Conservation (phyloP, 2,888 invertebrate genomes). For the Allacma fusca region DNA sequence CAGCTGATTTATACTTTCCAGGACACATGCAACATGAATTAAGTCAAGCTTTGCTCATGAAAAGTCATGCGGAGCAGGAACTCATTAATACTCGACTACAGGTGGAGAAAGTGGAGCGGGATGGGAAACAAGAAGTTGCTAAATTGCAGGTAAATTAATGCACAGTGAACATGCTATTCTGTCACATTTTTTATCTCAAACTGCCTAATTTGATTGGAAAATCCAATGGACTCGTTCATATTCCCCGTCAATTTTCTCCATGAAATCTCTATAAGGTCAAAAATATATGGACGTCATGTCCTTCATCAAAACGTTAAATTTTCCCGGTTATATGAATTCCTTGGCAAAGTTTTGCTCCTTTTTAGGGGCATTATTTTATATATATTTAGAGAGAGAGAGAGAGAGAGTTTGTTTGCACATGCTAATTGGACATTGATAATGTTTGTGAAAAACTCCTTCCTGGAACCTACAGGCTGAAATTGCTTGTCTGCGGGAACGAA, state of each 20-base stretch:
- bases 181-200: background rate
- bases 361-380: no score
- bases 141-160: constrained; percentile 69
- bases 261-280: no score
- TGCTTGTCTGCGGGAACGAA: constrained; percentile 75
- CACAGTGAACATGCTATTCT: background rate
- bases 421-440: no score
- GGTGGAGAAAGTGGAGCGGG: constrained; percentile 77
- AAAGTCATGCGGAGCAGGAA: constrained; percentile 81
- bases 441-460: no score
- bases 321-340: no score
- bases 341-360: no score
- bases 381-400: no score
- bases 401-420: no score
- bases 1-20: constrained; percentile 62
- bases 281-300: no score
- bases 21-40: constrained; percentile 80
- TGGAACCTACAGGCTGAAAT: constrained; percentile 75
- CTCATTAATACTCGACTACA: constrained; percentile 72
- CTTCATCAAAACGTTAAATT: no score
- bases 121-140: constrained; percentile 77
- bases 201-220: no score
- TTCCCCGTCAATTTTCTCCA: no score
- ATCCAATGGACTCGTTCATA: background rate
- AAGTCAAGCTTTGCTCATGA: constrained; percentile 78